Base-by-base conservation (phyloP, 2,113 vertebrate genomes). In the Corvus moneduloides region DNA sequence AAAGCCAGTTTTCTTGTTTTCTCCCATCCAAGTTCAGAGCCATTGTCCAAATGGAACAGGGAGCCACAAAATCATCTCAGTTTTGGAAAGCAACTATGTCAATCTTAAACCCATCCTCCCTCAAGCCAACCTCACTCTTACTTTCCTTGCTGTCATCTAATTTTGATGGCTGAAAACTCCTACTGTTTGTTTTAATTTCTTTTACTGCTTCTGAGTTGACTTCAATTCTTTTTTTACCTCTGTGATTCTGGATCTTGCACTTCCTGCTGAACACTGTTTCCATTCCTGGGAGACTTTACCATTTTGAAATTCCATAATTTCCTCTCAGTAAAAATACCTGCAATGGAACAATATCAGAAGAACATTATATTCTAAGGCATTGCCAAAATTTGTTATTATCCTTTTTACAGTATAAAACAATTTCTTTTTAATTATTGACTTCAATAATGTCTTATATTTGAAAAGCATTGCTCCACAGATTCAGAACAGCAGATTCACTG, bases 361-460 rank as follows among this genome's bases (percentile, higher is more conserved):
- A 90, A 82, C 27, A 24, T 84, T 86, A 16, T 81, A 61, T 80
- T 81, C 67, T 46, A 92, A 87, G 82, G 23, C 37, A 52, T 35
- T 73, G 68, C 32, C 79, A 84, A 66, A 78, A 72, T 37, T 56
- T 54, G 4, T 69, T 86, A 78, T 88, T 90, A 68, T 43, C 49
- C 18, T 68, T 90, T 84, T 61, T 72, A 74, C 9, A 46, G 26
- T 13, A 27, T 54, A 82, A 90, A 27, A 35, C 49, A 39, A 89
- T 92, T 92, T 89, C 30, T 90, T 68, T 59, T 1, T 66, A 61
- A 84, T 89, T 92, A 86, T 84, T 90, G 76, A 69, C n/a, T 94
- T 78, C 68, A 84, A 0, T 39, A 44, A 41, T 61, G 23, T 55
- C 54, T 84, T 64, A 11, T n/a, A 89, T 67, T 78, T 84, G 79